phyloP scores from a whole-genome alignment of 2,888 invertebrate species.

The Drosophila cognata region DNA sequence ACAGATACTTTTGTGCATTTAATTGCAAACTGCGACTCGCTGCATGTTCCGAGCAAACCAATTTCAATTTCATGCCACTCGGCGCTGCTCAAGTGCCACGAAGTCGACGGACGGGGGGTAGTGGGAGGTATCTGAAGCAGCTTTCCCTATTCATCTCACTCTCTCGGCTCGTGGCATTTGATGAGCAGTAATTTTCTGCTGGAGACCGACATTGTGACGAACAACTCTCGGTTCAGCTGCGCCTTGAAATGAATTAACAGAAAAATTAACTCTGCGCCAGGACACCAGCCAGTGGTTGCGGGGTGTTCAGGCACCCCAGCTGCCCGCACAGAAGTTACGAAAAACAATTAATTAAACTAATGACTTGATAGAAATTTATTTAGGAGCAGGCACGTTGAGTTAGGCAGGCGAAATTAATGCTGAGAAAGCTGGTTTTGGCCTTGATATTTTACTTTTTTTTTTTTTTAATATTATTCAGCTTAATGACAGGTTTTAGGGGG shows the following conservation, averaged over 20 bases:
- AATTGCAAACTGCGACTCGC: conserved; percentile 40
- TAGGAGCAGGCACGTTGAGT: conserved; percentile 3
- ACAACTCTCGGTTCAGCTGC: conserved; percentile 34
- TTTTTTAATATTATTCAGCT: not conserved
- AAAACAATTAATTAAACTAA: conserved; percentile 75
- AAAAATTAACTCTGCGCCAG: conserved; percentile 63
- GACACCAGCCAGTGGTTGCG: not conserved
- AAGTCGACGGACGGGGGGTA: conserved; percentile 15
- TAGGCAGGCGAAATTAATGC: conserved; percentile 39
- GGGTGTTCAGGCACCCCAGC: conserved; percentile 1
- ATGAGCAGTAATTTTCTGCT: conserved; percentile 59
- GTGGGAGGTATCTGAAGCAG: not conserved
- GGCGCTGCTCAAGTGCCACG: conserved; percentile 47
- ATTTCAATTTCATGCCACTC: conserved; percentile 65
- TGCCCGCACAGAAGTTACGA: conserved; percentile 37
- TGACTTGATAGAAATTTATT: conserved; percentile 64
- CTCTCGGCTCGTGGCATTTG: conserved; percentile 31
- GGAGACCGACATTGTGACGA: conserved; percentile 53
- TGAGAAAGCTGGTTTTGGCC: conserved; percentile 20
- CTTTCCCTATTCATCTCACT: not conserved
- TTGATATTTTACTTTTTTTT: not conserved
- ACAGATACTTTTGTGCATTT: conserved; percentile 62
- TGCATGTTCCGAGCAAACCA: conserved; percentile 39
- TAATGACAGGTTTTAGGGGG: not conserved
- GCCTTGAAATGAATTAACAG: conserved; percentile 48